phyloP scores from a whole-genome alignment of 2,888 invertebrate species.

The Eretmocerus hayati region DNA sequence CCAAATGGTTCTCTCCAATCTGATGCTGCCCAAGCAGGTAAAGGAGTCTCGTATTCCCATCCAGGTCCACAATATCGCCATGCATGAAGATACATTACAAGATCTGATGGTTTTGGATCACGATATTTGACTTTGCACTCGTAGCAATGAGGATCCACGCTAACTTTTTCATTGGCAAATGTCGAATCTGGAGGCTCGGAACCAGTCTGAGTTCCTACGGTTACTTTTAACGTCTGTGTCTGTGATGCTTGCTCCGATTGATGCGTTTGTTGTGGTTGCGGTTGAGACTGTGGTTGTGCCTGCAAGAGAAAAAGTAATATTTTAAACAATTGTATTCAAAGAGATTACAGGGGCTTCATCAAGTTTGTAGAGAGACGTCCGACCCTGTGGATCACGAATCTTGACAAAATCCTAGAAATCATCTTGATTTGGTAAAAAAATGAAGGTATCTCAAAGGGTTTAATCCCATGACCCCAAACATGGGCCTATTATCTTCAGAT shows the following conservation, averaged over 20 bases:
- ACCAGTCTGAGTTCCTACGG: conserved; percentile 81
- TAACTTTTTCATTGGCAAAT: conserved; percentile 65
- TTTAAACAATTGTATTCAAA: too few species aligned
- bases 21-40: conserved; percentile 86
- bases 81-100: conserved; percentile 94
- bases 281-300: conserved; percentile 36
- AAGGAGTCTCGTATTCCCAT: conserved; percentile 87
- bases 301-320: too few species aligned
- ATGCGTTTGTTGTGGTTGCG: conserved; percentile 36
- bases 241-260: conserved; percentile 42
- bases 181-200: conserved; percentile 65
- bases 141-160: conserved; percentile 80
- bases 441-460: too few species aligned
- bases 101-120: conserved; percentile 84
- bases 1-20: too few species aligned
- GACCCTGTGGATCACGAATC: too few species aligned
- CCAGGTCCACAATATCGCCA: conserved; percentile 91
- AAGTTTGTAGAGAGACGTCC: too few species aligned
- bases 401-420: too few species aligned
- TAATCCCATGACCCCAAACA: too few species aligned
- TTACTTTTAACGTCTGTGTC: conserved; percentile 52
- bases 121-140: conserved; percentile 88
- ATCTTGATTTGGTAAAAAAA: too few species aligned
- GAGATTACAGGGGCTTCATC: too few species aligned
- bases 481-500: too few species aligned